Conservation (phyloP, 2,113 vertebrate species). For the Pelvicachromis taeniatus region DNA sequence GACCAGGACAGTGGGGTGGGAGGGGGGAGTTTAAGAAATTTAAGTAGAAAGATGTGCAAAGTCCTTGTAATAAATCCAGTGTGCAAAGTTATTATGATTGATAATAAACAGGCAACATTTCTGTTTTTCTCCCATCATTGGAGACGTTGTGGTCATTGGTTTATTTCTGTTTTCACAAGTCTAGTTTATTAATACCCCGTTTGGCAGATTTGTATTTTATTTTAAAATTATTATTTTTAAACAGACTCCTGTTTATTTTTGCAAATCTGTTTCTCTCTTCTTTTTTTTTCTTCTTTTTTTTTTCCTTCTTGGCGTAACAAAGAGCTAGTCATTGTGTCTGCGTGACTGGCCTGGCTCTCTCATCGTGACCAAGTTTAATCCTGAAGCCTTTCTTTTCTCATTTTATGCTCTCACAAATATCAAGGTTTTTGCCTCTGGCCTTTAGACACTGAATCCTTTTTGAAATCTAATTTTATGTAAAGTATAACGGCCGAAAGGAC, state of each 20-base stretch:
- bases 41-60: not conserved
- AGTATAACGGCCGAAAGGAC: not conserved
- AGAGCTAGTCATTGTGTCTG: not conserved
- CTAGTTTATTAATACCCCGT: not conserved
- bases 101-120: not conserved
- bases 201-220: not conserved
- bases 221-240: not conserved
- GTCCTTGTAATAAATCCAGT: not conserved
- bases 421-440: not conserved
- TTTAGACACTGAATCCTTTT: not conserved
- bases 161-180: not conserved
- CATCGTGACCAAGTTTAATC: conserved; percentile 17
- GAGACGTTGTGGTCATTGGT: accelerated
- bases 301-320: not conserved
- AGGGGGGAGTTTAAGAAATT: not conserved
- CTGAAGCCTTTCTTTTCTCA: not conserved
- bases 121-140: not conserved
- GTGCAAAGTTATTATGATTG: not conserved
- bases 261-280: not conserved
- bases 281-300: accelerated
- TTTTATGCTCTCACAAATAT: not conserved
- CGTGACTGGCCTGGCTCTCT: not conserved
- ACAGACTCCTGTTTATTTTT: not conserved
- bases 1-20: not conserved
- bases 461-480: not conserved